These are phyloP conservation scores for Nicator chloris DNA, from an alignment of 2,113 vertebrate genomes.

Conservation along the genomic window DNA sequence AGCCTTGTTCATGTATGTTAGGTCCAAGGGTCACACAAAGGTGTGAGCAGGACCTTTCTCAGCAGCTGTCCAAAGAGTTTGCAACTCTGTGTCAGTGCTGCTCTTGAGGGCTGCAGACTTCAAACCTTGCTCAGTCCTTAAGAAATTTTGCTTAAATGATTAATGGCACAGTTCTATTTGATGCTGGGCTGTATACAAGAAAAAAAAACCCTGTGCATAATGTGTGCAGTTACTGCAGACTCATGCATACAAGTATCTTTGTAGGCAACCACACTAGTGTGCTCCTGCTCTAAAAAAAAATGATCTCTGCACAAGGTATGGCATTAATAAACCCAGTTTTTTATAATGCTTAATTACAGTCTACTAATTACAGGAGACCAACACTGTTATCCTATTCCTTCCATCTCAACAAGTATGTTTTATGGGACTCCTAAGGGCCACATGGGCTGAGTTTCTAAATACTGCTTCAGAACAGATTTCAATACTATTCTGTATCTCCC, in stretches of 20 bases:
- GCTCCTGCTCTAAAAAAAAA: not conserved
- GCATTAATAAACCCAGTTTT: not conserved
- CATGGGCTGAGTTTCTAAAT: not conserved
- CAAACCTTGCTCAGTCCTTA: not conserved
- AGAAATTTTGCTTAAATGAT: not conserved
- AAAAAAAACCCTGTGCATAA: not conserved
- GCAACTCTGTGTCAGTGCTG: not conserved
- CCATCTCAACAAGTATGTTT: not conserved
- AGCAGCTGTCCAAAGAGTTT: not conserved
- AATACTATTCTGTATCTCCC: not conserved
- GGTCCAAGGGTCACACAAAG: not conserved
- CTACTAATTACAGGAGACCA: not conserved
- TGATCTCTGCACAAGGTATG: not conserved
- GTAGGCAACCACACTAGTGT: not conserved
- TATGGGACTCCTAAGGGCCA: not conserved
- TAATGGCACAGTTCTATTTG: not conserved
- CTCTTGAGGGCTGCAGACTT: not conserved
- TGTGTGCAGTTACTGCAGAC: not conserved
- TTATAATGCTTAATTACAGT: not conserved
- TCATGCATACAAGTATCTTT: not conserved
- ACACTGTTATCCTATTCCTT: not conserved
- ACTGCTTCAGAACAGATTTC: not conserved
- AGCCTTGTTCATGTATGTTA: not conserved
- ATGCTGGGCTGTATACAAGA: not conserved
- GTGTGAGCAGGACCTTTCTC: not conserved